Evolutionary conservation across 2,888 invertebrate species (phyloP), one percentile per base, ranked within the genome.

Genomic region (Neria commutata): DNA sequence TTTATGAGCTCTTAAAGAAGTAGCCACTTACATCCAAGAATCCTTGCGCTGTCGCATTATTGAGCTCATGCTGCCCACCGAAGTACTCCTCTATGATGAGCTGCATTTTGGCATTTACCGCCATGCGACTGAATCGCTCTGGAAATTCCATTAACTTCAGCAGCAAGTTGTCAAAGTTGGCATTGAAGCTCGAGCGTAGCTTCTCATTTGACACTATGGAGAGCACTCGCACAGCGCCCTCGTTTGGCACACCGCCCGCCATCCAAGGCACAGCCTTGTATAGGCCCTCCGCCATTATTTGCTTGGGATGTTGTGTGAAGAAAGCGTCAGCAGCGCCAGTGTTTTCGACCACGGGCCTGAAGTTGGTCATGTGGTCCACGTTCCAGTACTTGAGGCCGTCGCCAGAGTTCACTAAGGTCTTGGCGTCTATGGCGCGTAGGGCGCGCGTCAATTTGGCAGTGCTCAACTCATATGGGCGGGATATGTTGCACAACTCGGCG

Each of bases 311-410:
- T 54, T 75, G 76, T 0, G 79, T 80, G 1, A 86, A 62, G 66
- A 85, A 86, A 1, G 85, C 82, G 25, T 81, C 77, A 0, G 73
- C 70, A 23, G 79, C 51, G 3, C 58, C 51, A 5, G 21, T 40
- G 2, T 40, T 55, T 68, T 86, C 86, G 5, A 83, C 72, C 1
- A 83, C 84, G 0, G 84, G 80, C 0, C 81, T 78, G 67, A 79
- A 86, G 49, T 82, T 77, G 1, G 81, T 80, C 55, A 85, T 62
- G 4, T 85, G 85, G 70, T 86, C 85, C 2, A 83, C 76, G 46
- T 81, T 75, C 82, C 85, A 85, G 63, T 83, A 84, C 67, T 84
- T 84, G 29, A 85, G 81, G 0, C 74, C 71, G 68, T 83, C 83
- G 10, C 79, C 80, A 4, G 81, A 78, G 24, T 81, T 71, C 3